phyloP scores from a whole-genome alignment of 2,888 invertebrate genomes.

The Phengaris arion region DNA sequence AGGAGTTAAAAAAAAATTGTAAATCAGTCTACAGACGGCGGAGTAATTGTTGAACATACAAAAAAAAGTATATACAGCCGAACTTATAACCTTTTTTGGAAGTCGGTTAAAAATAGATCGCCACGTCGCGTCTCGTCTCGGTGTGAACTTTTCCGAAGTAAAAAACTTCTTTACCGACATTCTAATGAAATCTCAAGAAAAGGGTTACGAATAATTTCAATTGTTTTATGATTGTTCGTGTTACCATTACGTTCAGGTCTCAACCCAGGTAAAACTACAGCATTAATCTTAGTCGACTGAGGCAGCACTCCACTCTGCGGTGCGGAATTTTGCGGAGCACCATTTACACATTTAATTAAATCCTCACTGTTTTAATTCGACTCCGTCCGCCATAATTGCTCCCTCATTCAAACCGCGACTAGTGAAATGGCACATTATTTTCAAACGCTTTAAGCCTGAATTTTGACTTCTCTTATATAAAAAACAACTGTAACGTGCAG shows the following conservation, averaged over 20 bases:
- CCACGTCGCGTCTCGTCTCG: too few relatives aligned
- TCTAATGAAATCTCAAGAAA: not conserved
- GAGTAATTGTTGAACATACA: too few relatives aligned
- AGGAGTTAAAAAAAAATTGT: too few relatives aligned
- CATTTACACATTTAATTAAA: constrained; percentile 75
- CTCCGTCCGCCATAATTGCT: constrained; percentile 62
- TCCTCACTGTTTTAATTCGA: constrained; percentile 74
- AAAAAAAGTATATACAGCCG: too few relatives aligned
- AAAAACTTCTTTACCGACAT: not conserved
- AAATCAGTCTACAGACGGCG: too few relatives aligned
- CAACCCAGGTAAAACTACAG: constrained; percentile 24
- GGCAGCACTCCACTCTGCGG: constrained; percentile 49
- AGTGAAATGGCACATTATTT: constrained; percentile 37
- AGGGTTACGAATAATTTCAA: not conserved
- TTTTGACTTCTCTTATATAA: constrained; percentile 11
- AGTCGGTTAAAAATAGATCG: too few relatives aligned
- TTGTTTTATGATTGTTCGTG: not conserved
- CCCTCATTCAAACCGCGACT: constrained; percentile 50
- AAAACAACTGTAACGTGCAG: too few relatives aligned
- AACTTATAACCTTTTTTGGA: too few relatives aligned
- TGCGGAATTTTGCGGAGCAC: constrained; percentile 66
- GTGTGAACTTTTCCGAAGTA: too few relatives aligned
- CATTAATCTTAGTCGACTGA: constrained; percentile 50
- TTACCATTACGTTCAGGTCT: not conserved
- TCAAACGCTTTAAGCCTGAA: constrained; percentile 31